These are phyloP conservation scores for Dorcus parallelipipedus DNA, from an alignment of 2,888 invertebrate species.

Conservation along the genomic window DNA sequence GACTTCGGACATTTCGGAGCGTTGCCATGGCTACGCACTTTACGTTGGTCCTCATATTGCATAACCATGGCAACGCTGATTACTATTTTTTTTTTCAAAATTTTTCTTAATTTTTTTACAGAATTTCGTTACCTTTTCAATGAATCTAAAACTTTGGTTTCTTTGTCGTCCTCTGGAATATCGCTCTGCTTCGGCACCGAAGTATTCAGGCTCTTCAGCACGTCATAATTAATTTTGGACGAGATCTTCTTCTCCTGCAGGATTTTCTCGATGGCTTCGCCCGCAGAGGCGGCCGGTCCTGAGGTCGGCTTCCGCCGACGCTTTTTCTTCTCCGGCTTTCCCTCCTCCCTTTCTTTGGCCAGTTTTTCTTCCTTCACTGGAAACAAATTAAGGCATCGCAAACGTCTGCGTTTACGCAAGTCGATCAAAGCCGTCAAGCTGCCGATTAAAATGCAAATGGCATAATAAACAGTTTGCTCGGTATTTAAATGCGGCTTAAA, in stretches of 20 bases:
- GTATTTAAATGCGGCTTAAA: too few relatives aligned
- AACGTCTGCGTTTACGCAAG: not conserved
- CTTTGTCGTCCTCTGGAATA: slow-evolving; percentile 9
- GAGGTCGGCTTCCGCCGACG: slow-evolving; percentile 58
- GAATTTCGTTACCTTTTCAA: not conserved
- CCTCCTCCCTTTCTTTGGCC: slow-evolving; percentile 80
- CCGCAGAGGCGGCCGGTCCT: slow-evolving; percentile 63
- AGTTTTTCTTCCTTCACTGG: slow-evolving; percentile 77
- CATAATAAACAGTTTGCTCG: too few relatives aligned
- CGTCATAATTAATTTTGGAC: slow-evolving; percentile 96
- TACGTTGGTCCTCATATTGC: too few relatives aligned
- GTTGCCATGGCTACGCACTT: too few relatives aligned
- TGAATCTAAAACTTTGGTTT: not conserved
- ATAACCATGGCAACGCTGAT: too few relatives aligned
- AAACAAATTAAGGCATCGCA: not conserved
- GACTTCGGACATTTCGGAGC: too few relatives aligned
- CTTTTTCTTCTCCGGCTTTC: slow-evolving; percentile 78
- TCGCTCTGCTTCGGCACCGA: slow-evolving; percentile 37
- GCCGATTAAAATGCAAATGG: too few relatives aligned
- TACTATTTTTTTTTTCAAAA: too few relatives aligned
- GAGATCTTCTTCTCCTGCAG: slow-evolving; percentile 94
- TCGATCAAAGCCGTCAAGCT: not conserved
- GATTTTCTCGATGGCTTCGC: slow-evolving; percentile 96
- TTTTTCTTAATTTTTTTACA: too few relatives aligned
- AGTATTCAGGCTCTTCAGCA: slow-evolving; percentile 74